Percentiles rank a stretch among this genome's conserved stretches.
Conservation (phyloP, 1,140 invertebrate species). For the Lucilia cuprina region DNA sequence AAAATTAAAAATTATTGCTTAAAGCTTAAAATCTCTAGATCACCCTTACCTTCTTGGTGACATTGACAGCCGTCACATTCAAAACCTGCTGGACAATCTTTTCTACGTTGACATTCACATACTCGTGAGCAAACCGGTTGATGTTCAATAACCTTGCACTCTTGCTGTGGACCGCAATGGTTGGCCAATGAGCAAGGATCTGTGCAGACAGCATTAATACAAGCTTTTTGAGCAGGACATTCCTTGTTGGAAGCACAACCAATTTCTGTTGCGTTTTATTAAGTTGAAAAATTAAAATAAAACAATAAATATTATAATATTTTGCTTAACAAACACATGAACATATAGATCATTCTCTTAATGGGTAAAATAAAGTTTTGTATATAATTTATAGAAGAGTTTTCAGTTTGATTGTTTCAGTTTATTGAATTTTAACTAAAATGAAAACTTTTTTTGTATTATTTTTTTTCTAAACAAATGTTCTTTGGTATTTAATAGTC, state of each 20-base stretch:
- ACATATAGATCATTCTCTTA: conserved; percentile 6
- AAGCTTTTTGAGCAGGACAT: conserved; percentile 72
- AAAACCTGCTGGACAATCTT: conserved; percentile 68
- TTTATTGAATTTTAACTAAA: conserved; percentile 11
- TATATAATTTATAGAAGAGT: neutral
- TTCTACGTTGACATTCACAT: conserved; percentile 71
- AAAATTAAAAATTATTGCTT: no score
- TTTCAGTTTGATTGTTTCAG: neutral
- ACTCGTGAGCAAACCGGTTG: conserved; percentile 74
- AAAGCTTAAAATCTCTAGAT: no score
- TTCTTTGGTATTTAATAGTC: neutral
- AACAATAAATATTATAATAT: neutral
- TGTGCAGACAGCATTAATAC: conserved; percentile 71
- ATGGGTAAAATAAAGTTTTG: conserved; percentile 11
- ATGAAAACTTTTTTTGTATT: neutral
- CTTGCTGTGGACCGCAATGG: conserved; percentile 73
- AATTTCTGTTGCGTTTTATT: conserved; percentile 64
- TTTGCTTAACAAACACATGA: neutral
- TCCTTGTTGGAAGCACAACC: conserved; percentile 75
- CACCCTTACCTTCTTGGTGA: conserved; percentile 66
- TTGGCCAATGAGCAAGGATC: conserved; percentile 79
- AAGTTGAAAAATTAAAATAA: conserved; percentile 7
- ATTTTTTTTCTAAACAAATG: conserved; percentile 17
- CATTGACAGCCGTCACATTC: conserved; percentile 75
- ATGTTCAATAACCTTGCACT: conserved; percentile 76